These are phyloP conservation scores for Odocoileus virginianus DNA, from an alignment of 2,113 vertebrate species.

Conservation along the genomic window DNA sequence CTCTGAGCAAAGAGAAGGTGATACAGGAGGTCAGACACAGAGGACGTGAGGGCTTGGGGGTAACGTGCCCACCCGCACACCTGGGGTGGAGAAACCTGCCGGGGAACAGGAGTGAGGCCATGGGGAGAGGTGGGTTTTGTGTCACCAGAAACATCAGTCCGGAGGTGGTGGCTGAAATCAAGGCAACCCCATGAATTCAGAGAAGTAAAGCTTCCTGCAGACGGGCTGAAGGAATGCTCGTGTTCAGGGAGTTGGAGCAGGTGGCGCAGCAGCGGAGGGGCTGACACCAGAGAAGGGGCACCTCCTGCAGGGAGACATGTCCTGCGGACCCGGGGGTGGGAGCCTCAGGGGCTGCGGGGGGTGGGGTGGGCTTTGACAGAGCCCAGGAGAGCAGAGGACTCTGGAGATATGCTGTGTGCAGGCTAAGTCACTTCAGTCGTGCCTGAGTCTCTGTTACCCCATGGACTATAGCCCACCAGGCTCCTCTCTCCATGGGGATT, in stretches of 20 bases:
- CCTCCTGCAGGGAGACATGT: neutral
- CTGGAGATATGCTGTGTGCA: neutral
- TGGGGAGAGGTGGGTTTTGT: too few relatives aligned
- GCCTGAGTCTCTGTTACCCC: neutral
- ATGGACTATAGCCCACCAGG: neutral
- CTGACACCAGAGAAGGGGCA: neutral
- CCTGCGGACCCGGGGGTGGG: neutral
- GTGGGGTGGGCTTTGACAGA: rapidly evolving
- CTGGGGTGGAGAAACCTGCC: neutral
- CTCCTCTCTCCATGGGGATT: neutral
- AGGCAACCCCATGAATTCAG: neutral
- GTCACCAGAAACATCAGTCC: neutral
- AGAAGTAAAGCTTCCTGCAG: too few relatives aligned
- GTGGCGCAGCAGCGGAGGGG: rapidly evolving
- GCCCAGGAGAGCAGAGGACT: neutral
- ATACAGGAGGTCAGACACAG: neutral
- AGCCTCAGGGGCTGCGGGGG: neutral
- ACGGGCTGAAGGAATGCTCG: neutral
- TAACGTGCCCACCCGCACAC: neutral
- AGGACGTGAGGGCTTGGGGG: neutral
- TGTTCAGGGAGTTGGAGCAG: neutral
- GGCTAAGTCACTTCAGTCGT: neutral
- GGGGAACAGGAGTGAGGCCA: rapidly evolving
- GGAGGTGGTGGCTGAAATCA: neutral
- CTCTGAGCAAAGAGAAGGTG: neutral